Conservation (phyloP, 1,140 invertebrate genomes). For the Conus ventricosus region DNA sequence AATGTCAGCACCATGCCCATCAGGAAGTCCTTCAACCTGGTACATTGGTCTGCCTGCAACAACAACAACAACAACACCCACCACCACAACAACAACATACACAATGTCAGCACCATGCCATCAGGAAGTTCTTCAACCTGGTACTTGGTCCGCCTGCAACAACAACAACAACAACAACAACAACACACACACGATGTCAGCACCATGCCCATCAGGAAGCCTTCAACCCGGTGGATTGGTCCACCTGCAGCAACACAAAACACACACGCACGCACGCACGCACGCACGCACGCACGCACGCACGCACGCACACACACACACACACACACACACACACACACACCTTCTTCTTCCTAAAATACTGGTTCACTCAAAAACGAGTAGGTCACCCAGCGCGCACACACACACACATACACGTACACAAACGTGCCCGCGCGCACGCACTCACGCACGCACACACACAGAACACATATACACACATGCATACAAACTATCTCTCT, state of each 20-base stretch:
- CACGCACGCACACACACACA: neutral
- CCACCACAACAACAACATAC: too few relatives aligned
- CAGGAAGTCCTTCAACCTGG: too few relatives aligned
- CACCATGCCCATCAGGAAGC: too few relatives aligned
- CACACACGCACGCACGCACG: neutral
- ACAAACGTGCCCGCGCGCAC: neutral
- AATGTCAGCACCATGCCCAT: conserved; percentile 77
- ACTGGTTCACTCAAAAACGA: too few relatives aligned
- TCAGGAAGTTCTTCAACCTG: too few relatives aligned
- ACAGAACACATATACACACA: neutral
- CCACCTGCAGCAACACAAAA: neutral
- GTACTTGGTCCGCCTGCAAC: too few relatives aligned
- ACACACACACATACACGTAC: neutral
- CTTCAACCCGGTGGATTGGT: neutral
- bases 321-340: neutral
- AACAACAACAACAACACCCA: too few relatives aligned
- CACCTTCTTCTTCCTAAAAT: too few relatives aligned
- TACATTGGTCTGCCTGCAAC: neutral
- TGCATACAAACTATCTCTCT: neutral
- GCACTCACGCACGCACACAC: neutral
- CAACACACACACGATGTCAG: too few relatives aligned
- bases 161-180: too few relatives aligned
- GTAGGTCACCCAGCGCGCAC: too few relatives aligned
- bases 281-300: neutral
- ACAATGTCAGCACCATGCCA: too few relatives aligned